These are phyloP conservation scores for Apis cerana DNA, from an alignment of 1,140 invertebrate species.

Conservation along the genomic window DNA sequence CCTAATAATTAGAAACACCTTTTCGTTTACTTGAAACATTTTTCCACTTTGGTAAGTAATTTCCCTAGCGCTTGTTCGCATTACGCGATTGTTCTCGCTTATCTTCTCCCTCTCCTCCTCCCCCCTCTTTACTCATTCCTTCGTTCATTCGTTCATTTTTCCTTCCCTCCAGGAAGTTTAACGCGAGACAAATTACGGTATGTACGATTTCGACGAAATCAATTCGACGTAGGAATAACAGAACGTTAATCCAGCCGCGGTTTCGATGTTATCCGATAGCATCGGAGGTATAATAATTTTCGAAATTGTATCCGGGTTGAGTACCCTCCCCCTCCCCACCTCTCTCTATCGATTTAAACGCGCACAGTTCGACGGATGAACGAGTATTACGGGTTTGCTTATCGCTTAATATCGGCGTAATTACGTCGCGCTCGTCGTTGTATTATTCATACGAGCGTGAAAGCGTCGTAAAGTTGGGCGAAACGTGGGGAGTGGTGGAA, in stretches of 20 bases:
- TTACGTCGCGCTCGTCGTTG: slow-evolving; percentile 2
- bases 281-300: neutral
- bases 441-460: slow-evolving; percentile 27
- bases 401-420: slow-evolving; percentile 29
- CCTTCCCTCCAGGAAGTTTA: no score
- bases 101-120: no score
- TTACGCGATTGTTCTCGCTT: no score
- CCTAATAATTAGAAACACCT: no score
- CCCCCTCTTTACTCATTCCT: no score
- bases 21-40: no score
- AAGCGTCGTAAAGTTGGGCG: slow-evolving; percentile 35
- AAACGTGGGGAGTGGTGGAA: neutral
- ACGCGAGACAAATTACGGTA: no score
- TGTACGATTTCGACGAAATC: neutral
- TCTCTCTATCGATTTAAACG: slow-evolving; percentile 7
- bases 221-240: neutral
- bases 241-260: neutral
- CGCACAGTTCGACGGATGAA: neutral
- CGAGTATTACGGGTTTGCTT: slow-evolving; percentile 22
- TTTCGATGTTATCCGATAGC: neutral
- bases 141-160: no score
- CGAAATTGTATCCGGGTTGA: neutral
- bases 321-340: no score
- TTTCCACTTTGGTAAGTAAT: no score
- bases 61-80: no score